Percentiles rank a stretch among this genome's conserved stretches.
Evolutionary conservation across 2,113 vertebrate genomes (phyloP).

Genomic region (Oreochromis tanganicae): DNA sequence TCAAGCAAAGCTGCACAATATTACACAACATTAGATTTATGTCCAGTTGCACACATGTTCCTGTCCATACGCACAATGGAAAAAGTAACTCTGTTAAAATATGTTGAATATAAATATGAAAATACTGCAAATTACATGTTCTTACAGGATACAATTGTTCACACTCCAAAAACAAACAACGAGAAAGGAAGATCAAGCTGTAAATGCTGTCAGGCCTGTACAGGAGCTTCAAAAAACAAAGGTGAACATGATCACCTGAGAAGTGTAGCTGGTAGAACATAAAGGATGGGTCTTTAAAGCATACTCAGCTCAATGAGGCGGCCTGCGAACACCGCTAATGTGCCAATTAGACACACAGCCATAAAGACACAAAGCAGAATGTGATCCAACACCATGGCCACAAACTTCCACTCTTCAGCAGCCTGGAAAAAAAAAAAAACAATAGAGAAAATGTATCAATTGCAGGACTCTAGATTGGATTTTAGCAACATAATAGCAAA

Average conservation of each 20-base stretch:
- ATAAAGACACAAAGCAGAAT: slow-evolving; percentile 95
- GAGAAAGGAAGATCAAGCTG: neutral
- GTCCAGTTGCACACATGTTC: neutral
- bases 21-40: neutral
- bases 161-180: neutral
- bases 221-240: neutral
- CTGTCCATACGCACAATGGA: neutral
- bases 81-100: neutral
- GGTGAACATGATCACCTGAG: neutral
- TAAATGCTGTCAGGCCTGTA: neutral
- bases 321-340: slow-evolving; percentile 86
- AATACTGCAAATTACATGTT: neutral
- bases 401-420: slow-evolving; percentile 97
- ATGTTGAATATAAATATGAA: neutral
- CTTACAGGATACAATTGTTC: neutral
- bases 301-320: slow-evolving; percentile 89
- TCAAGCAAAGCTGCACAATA: neutral
- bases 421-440: slow-evolving; percentile 81
- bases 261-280: neutral
- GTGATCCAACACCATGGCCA: slow-evolving; percentile 97
- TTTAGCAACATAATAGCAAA: neutral
- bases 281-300: slow-evolving; percentile 7
- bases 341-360: slow-evolving; percentile 92
- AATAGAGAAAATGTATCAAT: neutral
- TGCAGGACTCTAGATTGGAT: neutral